phyloP scores from a whole-genome alignment of 2,888 invertebrate species.

The Cantharis rustica region DNA sequence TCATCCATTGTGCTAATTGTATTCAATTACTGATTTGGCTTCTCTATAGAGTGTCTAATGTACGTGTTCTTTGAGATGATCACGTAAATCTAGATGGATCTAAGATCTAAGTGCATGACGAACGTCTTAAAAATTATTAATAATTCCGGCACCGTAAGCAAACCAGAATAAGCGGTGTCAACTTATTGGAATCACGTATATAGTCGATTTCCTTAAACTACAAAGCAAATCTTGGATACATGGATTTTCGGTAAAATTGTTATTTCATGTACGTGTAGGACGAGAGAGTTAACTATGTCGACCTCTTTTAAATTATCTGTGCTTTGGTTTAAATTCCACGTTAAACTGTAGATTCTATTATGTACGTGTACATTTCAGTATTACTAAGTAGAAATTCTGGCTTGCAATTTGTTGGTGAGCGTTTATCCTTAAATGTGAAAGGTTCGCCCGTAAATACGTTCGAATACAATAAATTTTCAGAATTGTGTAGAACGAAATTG shows the following conservation, averaged over 20 bases:
- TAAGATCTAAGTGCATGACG: not conserved
- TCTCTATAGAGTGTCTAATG: not conserved
- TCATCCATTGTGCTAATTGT: not conserved
- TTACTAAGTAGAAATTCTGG: not conserved
- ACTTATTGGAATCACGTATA: not conserved
- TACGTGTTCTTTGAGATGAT: not conserved
- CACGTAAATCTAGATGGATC: not conserved
- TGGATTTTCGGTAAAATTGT: not conserved
- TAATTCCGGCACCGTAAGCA: not conserved
- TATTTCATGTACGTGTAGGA: not conserved
- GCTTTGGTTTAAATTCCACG: not conserved
- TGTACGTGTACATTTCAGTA: not conserved
- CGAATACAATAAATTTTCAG: not conserved
- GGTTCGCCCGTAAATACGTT: not conserved
- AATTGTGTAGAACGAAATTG: not conserved
- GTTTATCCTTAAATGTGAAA: not conserved
- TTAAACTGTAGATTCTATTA: not conserved
- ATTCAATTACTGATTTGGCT: not conserved
- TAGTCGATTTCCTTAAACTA: not conserved
- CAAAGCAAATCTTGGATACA: not conserved
- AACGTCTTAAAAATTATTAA: not conserved
- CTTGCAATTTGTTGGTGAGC: not conserved
- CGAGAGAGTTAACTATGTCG: not conserved
- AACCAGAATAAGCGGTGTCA: not conserved
- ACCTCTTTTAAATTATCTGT: not conserved